Evolutionary conservation across 1,140 invertebrate species (phyloP).

Genomic region (Scaptomyza graminum): DNA sequence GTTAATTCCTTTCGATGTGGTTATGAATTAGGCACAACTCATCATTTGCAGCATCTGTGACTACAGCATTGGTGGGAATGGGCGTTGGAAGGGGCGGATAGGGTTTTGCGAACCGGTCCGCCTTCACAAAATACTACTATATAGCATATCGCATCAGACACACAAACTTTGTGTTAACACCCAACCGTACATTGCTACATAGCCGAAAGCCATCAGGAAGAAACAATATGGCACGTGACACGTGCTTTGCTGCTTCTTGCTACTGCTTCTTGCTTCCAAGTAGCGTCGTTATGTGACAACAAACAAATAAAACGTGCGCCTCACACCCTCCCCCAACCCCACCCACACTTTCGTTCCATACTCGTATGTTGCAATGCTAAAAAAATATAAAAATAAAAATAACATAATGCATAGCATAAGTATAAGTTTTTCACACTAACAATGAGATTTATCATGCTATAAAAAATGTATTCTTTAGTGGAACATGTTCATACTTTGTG

Average conservation of each 20-base stretch:
- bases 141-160: slow-evolving; percentile 53
- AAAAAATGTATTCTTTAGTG: slow-evolving; percentile 10
- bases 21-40: slow-evolving; percentile 82
- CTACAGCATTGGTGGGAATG: slow-evolving; percentile 5
- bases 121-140: slow-evolving; percentile 20
- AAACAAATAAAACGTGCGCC: slow-evolving; percentile 59
- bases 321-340: slow-evolving; percentile 8
- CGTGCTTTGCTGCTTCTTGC: slow-evolving; percentile 44
- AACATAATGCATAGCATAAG: slow-evolving; percentile 14
- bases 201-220: slow-evolving; percentile 43
- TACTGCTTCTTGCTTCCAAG: too few species aligned
- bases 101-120: slow-evolving; percentile 44
- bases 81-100: not conserved
- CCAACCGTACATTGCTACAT: slow-evolving; percentile 40
- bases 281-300: slow-evolving; percentile 45
- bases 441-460: slow-evolving; percentile 26
- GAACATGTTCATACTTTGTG: slow-evolving; percentile 2
- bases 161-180: slow-evolving; percentile 74
- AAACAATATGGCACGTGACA: slow-evolving; percentile 72
- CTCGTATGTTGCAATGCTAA: slow-evolving; percentile 28
- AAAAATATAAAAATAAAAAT: slow-evolving; percentile 31
- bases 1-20: slow-evolving; percentile 80
- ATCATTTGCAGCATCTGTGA: slow-evolving; percentile 79
- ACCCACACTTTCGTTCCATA: slow-evolving; percentile 17
- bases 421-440: slow-evolving; percentile 20